phyloP scores from a whole-genome alignment of 2,888 invertebrate species.

The Crepidodera aurea region DNA sequence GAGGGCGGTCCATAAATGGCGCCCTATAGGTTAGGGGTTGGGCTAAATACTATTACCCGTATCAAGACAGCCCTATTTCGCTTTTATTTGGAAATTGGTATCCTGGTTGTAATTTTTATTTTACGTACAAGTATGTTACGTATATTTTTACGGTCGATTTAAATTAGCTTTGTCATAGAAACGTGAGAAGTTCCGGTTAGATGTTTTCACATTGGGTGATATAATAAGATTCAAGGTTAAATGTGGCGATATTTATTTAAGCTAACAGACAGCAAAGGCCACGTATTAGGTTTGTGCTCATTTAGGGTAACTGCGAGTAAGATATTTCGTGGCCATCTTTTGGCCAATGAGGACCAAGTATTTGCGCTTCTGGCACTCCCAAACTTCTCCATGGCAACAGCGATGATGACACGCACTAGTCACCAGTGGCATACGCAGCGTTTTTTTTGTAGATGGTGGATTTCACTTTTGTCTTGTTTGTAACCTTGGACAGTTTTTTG shows the following conservation, averaged over 20 bases:
- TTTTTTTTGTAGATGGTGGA: not conserved
- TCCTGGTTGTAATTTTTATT: too few species aligned
- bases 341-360: slow-evolving; percentile 48
- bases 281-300: slow-evolving; percentile 45
- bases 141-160: too few species aligned
- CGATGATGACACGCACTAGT: slow-evolving; percentile 47
- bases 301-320: slow-evolving; percentile 38
- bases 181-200: slow-evolving; percentile 22
- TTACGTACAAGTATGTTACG: too few species aligned
- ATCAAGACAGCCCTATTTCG: not conserved
- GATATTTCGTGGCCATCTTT: slow-evolving; percentile 41
- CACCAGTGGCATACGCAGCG: slow-evolving; percentile 28
- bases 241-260: slow-evolving; percentile 41
- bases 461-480: slow-evolving; percentile 7
- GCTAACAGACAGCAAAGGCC: slow-evolving; percentile 37
- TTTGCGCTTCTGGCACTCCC: slow-evolving; percentile 53
- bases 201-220: slow-evolving; percentile 49
- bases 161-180: not conserved
- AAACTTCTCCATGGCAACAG: slow-evolving; percentile 54
- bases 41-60: slow-evolving; percentile 1
- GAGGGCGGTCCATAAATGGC: slow-evolving; percentile 17
- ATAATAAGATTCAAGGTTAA: slow-evolving; percentile 47
- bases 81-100: too few species aligned
- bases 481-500: slow-evolving; percentile 9
- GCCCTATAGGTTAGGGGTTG: slow-evolving; percentile 29